Base-by-base conservation (phyloP, 2,888 invertebrate genomes). In the Lysandra coridon region DNA sequence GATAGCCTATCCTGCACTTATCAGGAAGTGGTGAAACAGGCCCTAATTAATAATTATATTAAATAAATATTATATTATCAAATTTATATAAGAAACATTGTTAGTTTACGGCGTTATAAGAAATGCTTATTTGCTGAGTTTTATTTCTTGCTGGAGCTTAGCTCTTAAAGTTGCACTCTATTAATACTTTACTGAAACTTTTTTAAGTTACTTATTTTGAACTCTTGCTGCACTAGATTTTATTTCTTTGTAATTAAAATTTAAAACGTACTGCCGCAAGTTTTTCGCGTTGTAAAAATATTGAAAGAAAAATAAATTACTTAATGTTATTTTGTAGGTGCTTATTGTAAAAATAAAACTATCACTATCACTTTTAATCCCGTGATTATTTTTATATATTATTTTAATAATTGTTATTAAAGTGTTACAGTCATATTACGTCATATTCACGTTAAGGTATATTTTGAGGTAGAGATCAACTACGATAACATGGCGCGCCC, bases 161-260 rank as follows among this genome's bases (percentile, higher is more conserved):
- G 40, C 73, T 73, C 73, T 73, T 14, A 73, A 33, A 73, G 73
- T 40, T 73, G 73, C 17, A 73, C 37, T 40, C 64, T 64, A 64
- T 30, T 73, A 73, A 40, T 73, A 73, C 73, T 73, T 73, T 73
- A 37, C 37, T 40, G 17, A 40, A 40, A 40, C 73, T 33, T 37
- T 40, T 73, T 73, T 73, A 40, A 73, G 73, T 73, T 17, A 73
- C 73, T 73, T 73, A 73, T 73, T 73, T 40, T 23, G 64, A 64
- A 64, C 64, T 64, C 64, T 64, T 64, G 64, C 64, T 64, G 30
- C 30, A 64, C 64, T 7, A n/a, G 64, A 64, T 64, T 64, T 23
- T 64, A 64, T 10, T 30, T 64, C 2, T 64, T 64, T 30, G 23
- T 64, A n/a, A 64, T 64, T 64, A 57, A 57, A 57, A 57, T 57